Evolutionary conservation across 2,888 invertebrate genomes (phyloP).

Genomic region (Meteorus colon): DNA sequence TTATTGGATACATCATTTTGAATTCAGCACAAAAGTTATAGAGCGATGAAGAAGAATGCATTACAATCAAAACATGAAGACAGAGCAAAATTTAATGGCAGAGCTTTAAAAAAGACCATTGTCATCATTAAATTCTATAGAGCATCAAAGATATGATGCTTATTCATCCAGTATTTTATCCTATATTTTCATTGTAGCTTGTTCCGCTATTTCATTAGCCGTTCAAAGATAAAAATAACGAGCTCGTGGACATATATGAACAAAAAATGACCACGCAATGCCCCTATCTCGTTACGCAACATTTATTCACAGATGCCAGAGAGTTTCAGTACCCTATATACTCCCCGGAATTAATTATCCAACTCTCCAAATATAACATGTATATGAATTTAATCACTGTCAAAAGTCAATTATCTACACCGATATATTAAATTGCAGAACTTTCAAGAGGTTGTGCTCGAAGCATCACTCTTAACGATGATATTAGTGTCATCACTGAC

Average conservation of each 20-base stretch:
- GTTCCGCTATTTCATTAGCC: neutral
- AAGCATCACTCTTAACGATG: constrained; percentile 75
- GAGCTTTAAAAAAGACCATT: neutral
- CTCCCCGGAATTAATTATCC: no score
- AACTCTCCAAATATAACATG: no score
- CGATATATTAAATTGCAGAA: constrained; percentile 73
- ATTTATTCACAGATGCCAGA: neutral
- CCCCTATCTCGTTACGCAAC: neutral
- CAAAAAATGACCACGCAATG: neutral
- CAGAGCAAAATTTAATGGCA: neutral
- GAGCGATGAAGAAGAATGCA: neutral
- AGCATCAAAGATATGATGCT: neutral
- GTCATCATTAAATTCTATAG: neutral
- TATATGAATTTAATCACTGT: no score
- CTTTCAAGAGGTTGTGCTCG: constrained; percentile 72
- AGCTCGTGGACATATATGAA: neutral
- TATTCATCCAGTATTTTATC: neutral
- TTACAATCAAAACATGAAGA: neutral
- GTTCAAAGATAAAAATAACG: neutral
- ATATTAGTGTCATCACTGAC: constrained; percentile 79
- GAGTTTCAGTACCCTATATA: no score
- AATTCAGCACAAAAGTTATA: neutral
- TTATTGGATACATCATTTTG: no score
- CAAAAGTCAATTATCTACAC: neutral
- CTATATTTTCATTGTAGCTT: neutral